These are phyloP conservation scores for Guaruba guarouba DNA, from an alignment of 2,113 vertebrate genomes.

Conservation along the genomic window DNA sequence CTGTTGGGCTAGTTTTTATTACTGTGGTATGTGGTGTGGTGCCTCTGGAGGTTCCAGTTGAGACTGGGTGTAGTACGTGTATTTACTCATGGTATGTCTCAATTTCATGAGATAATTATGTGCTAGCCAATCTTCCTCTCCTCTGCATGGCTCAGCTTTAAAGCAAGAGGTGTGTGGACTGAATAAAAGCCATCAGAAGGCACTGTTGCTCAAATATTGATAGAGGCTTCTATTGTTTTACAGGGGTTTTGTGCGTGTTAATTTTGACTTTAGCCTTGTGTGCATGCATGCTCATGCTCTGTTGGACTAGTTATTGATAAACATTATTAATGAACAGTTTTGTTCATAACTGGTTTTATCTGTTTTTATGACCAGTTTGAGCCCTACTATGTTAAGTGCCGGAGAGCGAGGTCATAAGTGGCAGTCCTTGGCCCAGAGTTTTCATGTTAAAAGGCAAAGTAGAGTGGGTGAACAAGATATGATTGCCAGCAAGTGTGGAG, in stretches of 20 bases:
- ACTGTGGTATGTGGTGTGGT: background rate
- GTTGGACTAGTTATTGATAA: background rate
- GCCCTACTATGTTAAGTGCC: background rate
- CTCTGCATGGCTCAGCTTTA: background rate
- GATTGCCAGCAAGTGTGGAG: background rate
- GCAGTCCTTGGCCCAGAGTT: background rate
- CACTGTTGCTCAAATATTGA: background rate
- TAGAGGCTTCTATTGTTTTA: background rate
- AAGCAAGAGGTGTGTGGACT: background rate
- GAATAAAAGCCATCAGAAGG: background rate
- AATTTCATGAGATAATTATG: background rate
- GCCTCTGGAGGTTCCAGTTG: background rate
- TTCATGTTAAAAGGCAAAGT: background rate
- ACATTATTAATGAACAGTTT: background rate
- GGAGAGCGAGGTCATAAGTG: fast-evolving
- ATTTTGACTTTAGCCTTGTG: background rate
- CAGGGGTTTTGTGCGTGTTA: background rate
- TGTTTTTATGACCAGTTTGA: background rate
- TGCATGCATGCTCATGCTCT: background rate
- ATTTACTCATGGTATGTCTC: background rate
- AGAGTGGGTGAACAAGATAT: fast-evolving
- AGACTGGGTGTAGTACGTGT: fast-evolving
- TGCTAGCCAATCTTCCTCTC: background rate
- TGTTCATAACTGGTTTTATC: background rate
- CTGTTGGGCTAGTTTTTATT: background rate